Conservation (phyloP, 2,113 vertebrate genomes). For the Nestor notabilis region DNA sequence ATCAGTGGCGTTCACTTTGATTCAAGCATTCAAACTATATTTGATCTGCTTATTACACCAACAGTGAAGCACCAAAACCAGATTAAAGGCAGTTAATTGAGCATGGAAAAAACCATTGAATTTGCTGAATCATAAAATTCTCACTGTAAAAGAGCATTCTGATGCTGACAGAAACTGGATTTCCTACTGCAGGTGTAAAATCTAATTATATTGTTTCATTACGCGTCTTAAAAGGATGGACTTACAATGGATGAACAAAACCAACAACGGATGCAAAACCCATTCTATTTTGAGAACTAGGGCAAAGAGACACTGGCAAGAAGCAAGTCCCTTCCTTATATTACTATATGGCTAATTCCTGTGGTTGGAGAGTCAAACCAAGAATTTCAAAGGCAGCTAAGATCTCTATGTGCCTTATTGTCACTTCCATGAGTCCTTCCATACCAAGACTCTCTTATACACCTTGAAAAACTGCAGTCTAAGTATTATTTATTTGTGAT, state of each 20-base stretch:
- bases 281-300: not conserved
- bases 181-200: constrained; percentile 15
- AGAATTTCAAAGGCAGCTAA: not conserved
- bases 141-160: constrained; percentile 7
- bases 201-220: not conserved
- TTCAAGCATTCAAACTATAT: not conserved
- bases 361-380: not conserved
- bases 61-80: constrained; percentile 9
- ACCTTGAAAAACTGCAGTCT: not conserved
- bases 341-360: not conserved
- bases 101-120: not conserved
- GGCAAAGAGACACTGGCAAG: not conserved
- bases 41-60: constrained; percentile 38
- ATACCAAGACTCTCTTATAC: not conserved
- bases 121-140: constrained; percentile 35
- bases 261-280: not conserved
- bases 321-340: not conserved
- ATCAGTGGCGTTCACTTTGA: not conserved
- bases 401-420: not conserved
- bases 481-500: not conserved
- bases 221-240: not conserved
- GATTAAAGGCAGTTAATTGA: constrained; percentile 51
- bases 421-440: not conserved
- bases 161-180: constrained; percentile 2
- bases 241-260: not conserved